Evolutionary conservation across 2,888 invertebrate genomes (phyloP).

Genomic region (Anorthoa munda): DNA sequence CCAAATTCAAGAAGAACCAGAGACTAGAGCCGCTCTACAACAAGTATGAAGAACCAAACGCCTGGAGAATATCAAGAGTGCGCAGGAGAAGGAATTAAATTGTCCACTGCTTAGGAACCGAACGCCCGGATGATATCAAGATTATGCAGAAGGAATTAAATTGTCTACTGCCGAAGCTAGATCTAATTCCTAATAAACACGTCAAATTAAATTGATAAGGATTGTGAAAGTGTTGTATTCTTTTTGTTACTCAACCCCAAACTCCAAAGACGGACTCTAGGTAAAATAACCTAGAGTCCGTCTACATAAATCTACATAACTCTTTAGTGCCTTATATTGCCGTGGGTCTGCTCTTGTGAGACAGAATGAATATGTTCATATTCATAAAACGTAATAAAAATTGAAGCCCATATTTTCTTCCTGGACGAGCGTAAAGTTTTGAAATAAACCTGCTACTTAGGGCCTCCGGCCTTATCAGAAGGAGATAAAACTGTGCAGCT

Average conservation of each 20-base stretch:
- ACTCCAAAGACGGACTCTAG: too few relatives aligned
- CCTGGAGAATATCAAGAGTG: constrained; percentile 99
- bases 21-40: constrained; percentile 99
- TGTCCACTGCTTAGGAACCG: constrained; percentile 90
- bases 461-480: too few relatives aligned
- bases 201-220: constrained; percentile 32
- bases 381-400: too few relatives aligned
- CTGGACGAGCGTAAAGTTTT: too few relatives aligned
- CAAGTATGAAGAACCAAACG: constrained; percentile 99
- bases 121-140: constrained; percentile 99
- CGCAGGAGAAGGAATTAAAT: constrained; percentile 95
- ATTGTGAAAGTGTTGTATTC: constrained; percentile 20
- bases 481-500: too few relatives aligned
- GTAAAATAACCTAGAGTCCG: too few relatives aligned
- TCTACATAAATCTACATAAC: too few relatives aligned
- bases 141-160: constrained; percentile 96
- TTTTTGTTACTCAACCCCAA: not conserved
- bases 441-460: too few relatives aligned
- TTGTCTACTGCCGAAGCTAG: constrained; percentile 12
- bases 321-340: too few relatives aligned
- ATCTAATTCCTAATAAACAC: constrained; percentile 23
- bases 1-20: constrained; percentile 99
- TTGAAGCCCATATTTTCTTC: too few relatives aligned
- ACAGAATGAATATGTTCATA: too few relatives aligned
- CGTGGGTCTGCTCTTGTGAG: too few relatives aligned